These are phyloP conservation scores for Gerris lacustris DNA, from an alignment of 2,888 invertebrate species.

Conservation along the genomic window DNA sequence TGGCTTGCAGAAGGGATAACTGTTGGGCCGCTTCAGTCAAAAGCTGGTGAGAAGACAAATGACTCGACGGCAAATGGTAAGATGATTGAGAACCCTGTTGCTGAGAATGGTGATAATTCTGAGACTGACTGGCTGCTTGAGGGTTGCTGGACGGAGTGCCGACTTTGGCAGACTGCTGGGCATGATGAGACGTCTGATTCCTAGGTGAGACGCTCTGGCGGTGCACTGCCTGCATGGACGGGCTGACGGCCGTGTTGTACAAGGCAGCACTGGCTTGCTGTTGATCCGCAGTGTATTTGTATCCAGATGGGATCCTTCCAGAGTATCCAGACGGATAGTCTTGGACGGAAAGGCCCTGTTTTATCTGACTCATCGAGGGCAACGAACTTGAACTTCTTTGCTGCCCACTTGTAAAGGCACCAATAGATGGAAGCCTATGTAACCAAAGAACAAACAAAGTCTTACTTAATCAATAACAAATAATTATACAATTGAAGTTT, in stretches of 20 bases:
- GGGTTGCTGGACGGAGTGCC: not conserved
- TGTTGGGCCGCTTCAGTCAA: constrained; percentile 8
- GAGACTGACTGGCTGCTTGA: not conserved
- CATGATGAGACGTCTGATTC: constrained; percentile 15
- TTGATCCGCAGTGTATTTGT: not conserved
- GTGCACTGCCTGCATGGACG: constrained; percentile 17
- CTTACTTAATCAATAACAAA: too few relatives aligned
- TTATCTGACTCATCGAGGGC: not conserved
- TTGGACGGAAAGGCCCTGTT: not conserved
- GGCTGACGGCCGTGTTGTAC: constrained; percentile 27
- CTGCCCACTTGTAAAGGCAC: not conserved
- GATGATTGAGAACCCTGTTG: constrained; percentile 13
- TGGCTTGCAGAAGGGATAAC: not conserved
- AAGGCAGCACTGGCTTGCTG: constrained; percentile 8
- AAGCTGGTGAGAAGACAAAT: not conserved
- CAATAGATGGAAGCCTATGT: constrained; percentile 2
- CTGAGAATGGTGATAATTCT: constrained; percentile 11
- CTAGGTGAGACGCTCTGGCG: constrained; percentile 18
- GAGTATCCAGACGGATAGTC: not conserved
- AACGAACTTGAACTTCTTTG: not conserved
- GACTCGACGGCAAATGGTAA: not conserved
- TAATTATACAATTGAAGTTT: too few relatives aligned
- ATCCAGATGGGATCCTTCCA: not conserved
- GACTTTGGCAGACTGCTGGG: constrained; percentile 4
- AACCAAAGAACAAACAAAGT: too few relatives aligned